These are phyloP conservation scores for Holotrichia oblita DNA, from an alignment of 1,140 invertebrate genomes.

Conservation along the genomic window DNA sequence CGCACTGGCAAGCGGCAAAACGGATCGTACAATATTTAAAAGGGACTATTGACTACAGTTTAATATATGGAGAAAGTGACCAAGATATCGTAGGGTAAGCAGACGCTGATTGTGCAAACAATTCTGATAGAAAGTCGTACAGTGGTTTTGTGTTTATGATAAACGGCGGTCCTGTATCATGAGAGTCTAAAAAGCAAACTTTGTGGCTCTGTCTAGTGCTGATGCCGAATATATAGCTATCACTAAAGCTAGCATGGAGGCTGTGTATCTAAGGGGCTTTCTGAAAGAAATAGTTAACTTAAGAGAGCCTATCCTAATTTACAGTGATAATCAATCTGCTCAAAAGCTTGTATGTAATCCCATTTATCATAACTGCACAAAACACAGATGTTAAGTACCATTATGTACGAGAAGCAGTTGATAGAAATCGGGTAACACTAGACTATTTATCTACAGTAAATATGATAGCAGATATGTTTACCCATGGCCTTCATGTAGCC, in stretches of 20 bases:
- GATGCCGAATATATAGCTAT: slow-evolving; percentile 60
- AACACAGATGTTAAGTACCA: slow-evolving; percentile 55
- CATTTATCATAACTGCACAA: slow-evolving; percentile 51
- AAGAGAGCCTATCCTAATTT: slow-evolving; percentile 44
- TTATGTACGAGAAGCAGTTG: no score
- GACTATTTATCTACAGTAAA: not conserved
- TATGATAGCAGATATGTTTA: slow-evolving; percentile 20
- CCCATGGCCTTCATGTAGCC: not conserved
- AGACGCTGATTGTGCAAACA: slow-evolving; percentile 58
- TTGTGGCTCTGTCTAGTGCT: slow-evolving; percentile 55
- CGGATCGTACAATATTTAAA: no score
- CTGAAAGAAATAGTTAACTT: slow-evolving; percentile 44
- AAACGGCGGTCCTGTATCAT: slow-evolving; percentile 44
- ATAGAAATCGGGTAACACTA: not conserved
- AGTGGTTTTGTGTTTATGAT: slow-evolving; percentile 56
- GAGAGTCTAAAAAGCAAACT: slow-evolving; percentile 51
- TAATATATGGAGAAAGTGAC: slow-evolving; percentile 51
- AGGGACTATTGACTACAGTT: not conserved
- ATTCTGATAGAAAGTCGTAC: slow-evolving; percentile 56
- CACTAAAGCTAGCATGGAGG: slow-evolving; percentile 51
- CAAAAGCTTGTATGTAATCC: slow-evolving; percentile 56
- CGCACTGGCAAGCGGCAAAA: no score
- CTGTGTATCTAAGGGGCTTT: slow-evolving; percentile 50
- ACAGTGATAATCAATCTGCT: slow-evolving; percentile 59
- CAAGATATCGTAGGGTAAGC: slow-evolving; percentile 29